A percentile compares a stretch with the other conserved stretches of the same genome.
These are phyloP conservation scores for Holacanthus passer DNA, from an alignment of 2,113 vertebrate genomes.

Conservation along the genomic window DNA sequence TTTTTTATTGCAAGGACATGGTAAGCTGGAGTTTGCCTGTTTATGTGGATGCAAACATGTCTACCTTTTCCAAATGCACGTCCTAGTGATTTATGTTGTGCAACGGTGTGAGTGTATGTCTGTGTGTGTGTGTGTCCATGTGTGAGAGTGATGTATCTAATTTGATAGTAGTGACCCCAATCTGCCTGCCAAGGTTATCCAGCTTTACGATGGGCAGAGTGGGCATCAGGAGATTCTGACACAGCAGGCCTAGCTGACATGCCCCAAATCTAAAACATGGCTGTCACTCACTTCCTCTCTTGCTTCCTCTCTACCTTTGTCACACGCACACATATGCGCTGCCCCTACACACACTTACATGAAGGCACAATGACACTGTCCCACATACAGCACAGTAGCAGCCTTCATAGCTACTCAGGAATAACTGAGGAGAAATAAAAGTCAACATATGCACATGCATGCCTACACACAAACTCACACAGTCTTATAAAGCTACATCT, in stretches of 20 bases:
- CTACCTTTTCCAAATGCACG: conserved; percentile 38
- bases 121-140: conserved; percentile 38
- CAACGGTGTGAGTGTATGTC: conserved; percentile 15
- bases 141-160: conserved; percentile 75
- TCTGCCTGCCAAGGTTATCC: conserved; percentile 83
- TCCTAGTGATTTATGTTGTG: conserved; percentile 30
- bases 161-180: conserved; percentile 83
- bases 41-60: conserved; percentile 38
- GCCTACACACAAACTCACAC: not conserved
- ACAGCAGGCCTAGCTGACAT: conserved; percentile 69
- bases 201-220: conserved; percentile 69
- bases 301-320: conserved; percentile 23
- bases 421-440: conserved; percentile 18
- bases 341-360: not conserved
- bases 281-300: conserved; percentile 62
- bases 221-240: conserved; percentile 79
- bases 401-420: conserved; percentile 23
- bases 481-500: conserved; percentile 20
- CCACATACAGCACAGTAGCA: conserved; percentile 33
- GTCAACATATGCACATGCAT: conserved; percentile 4
- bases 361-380: conserved; percentile 23
- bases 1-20: conserved; percentile 6
- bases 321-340: conserved; percentile 15
- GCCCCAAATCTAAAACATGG: conserved; percentile 70
- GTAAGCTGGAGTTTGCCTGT: conserved; percentile 13